Base-by-base conservation (phyloP, 1,140 invertebrate genomes). In the Cardiocondyla obscurior region DNA sequence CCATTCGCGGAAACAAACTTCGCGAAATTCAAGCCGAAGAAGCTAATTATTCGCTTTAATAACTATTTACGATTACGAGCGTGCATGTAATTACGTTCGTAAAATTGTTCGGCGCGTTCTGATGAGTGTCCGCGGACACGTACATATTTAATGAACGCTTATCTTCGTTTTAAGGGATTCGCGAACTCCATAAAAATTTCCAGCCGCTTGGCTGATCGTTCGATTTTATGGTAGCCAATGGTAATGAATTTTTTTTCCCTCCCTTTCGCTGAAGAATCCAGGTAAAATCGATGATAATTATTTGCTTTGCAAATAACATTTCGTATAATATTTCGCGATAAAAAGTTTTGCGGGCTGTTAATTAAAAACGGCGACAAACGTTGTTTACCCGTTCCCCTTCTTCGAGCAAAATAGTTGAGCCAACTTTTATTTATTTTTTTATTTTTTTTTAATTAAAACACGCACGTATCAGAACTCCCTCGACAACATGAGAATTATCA, bases 1-100 rank as follows among this genome's bases (percentile, higher is more conserved):
- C 55, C 36, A 55, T n/a, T 44, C 25, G 55, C 53, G 36, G 16
- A 42, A 73, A 58, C 44, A 5, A 77, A 39, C 33, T 7, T 6
- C 14, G 10, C 22, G 46, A 33, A 25, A 77, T 28, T 51, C 60
- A 6, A 39, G 0, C 2, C 2, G 30, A n/a, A 36, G 14, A 51
- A 22, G 22, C 36, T 74, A 69, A 79, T 79, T 79, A 79, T 69
- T 33, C 62, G 62, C 36, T 51, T 79, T 79, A 55, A 79, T 79
- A 67, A 53, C 33, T 79, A 79, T 79, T 79, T 69, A 79, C 46
- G 74, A 67, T 77, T 77, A 77, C 46, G 22, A 69, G 74, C 36
- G 33, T 33, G 33, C 44, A 33, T 16, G 25, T 79, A 53, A 79
- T 79, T 79, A 79, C 62, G 62, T 55, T 55, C 62, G 62, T 69